These are phyloP conservation scores for Percopsis omiscomaycus DNA, from an alignment of 2,797 vertebrate genomes.

Conservation along the genomic window DNA sequence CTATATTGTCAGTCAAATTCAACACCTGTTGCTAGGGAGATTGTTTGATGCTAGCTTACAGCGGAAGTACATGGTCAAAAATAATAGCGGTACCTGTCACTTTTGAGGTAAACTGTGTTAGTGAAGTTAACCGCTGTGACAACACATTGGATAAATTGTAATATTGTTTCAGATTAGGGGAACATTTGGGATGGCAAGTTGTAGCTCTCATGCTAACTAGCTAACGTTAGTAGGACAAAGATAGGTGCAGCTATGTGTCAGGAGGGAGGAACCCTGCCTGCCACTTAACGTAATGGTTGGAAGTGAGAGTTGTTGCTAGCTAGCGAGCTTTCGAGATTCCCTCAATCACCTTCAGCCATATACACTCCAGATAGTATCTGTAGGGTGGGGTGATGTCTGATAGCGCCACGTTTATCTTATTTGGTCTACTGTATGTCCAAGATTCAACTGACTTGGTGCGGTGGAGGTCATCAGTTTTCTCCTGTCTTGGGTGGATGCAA, in stretches of 20 bases:
- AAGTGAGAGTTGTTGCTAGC: slow-evolving; percentile 47
- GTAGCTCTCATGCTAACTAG: slow-evolving; percentile 18
- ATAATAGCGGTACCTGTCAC: slow-evolving; percentile 53
- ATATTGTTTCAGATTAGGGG: not conserved
- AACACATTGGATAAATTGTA: not conserved
- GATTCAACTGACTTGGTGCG: slow-evolving; percentile 32
- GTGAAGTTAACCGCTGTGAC: slow-evolving; percentile 3
- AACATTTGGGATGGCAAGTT: not conserved
- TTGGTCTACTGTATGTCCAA: slow-evolving; percentile 36
- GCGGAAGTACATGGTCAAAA: slow-evolving; percentile 74
- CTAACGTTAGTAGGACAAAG: slow-evolving; percentile 60
- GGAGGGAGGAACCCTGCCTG: slow-evolving; percentile 69
- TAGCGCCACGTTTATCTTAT: slow-evolving; percentile 38
- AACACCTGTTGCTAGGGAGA: slow-evolving; percentile 86
- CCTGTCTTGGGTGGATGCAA: slow-evolving; percentile 50
- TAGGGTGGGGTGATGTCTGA: slow-evolving; percentile 68
- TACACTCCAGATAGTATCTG: slow-evolving; percentile 57
- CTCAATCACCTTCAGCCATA: slow-evolving; percentile 76
- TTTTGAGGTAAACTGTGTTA: slow-evolving; percentile 31
- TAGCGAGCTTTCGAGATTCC: slow-evolving; percentile 63
- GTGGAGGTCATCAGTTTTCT: slow-evolving; percentile 53
- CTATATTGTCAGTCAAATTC: slow-evolving; percentile 55
- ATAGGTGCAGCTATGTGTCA: slow-evolving; percentile 59
- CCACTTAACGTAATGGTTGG: slow-evolving; percentile 47
- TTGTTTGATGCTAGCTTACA: slow-evolving; percentile 73